Percentiles rank a stretch among this genome's conserved stretches.
These are phyloP conservation scores for Orchesella flavescens DNA, from an alignment of 2,888 invertebrate genomes.

Conservation along the genomic window DNA sequence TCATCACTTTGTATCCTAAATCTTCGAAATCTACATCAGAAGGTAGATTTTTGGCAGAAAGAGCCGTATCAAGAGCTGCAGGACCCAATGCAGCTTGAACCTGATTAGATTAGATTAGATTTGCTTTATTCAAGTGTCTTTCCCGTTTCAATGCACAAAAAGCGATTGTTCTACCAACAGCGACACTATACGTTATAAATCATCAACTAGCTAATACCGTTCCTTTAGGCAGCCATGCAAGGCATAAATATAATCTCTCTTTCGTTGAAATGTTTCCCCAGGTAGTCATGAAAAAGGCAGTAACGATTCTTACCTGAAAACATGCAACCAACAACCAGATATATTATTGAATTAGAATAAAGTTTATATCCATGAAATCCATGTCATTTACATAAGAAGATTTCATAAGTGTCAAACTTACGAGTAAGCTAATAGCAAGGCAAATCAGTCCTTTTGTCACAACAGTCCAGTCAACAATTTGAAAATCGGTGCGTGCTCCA, in stretches of 20 bases:
- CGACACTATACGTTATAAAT: too few species aligned
- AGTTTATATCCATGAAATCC: too few species aligned
- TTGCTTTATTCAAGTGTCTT: too few species aligned
- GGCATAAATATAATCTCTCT: slow-evolving; percentile 64
- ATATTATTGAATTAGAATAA: too few species aligned
- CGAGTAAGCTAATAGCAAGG: slow-evolving; percentile 51
- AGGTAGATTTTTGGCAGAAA: not conserved
- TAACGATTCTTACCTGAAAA: slow-evolving; percentile 50
- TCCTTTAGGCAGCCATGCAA: slow-evolving; percentile 70
- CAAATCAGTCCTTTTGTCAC: slow-evolving; percentile 61
- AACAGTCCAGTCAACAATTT: slow-evolving; percentile 63
- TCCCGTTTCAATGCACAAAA: too few species aligned
- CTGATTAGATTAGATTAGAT: too few species aligned
- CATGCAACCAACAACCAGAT: not conserved
- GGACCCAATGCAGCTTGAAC: slow-evolving; percentile 70
- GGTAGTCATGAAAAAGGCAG: slow-evolving; percentile 40
- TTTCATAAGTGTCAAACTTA: too few species aligned
- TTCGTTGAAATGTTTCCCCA: slow-evolving; percentile 48
- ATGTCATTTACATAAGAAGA: too few species aligned
- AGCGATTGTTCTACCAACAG: too few species aligned
- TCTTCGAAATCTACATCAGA: slow-evolving; percentile 26
- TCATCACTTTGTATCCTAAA: slow-evolving; percentile 64
- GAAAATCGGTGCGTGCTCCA: slow-evolving; percentile 66
- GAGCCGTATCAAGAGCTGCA: slow-evolving; percentile 63
- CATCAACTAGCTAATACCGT: too few species aligned